Conservation (phyloP, 1,140 invertebrate genomes). For the Drosophila dunni region DNA sequence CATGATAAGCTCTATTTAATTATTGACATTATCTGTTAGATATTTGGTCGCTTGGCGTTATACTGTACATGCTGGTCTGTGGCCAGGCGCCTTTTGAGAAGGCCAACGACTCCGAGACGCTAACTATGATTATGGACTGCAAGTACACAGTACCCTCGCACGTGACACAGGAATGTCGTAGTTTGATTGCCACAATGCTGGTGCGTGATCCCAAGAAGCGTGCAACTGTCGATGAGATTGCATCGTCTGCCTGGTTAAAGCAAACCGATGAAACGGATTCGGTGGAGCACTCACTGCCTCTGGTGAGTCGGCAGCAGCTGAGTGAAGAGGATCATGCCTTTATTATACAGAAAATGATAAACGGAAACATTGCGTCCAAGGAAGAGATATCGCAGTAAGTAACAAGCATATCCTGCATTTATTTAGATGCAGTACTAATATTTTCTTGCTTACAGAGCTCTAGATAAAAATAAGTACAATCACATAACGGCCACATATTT, state of each 20-base stretch:
- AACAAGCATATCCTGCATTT: not conserved
- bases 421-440: not conserved
- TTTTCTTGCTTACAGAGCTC: conserved; percentile 87
- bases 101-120: conserved; percentile 99
- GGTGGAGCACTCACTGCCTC: conserved; percentile 88
- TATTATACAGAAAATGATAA: conserved; percentile 98
- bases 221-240: conserved; percentile 94
- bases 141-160: conserved; percentile 97
- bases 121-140: conserved; percentile 99
- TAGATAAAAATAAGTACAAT: conserved; percentile 98
- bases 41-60: conserved; percentile 99
- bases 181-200: conserved; percentile 96
- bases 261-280: conserved; percentile 71
- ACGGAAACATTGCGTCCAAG: conserved; percentile 96
- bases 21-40: conserved; percentile 86
- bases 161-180: conserved; percentile 93
- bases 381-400: conserved; percentile 95
- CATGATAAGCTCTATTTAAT: conserved; percentile 27
- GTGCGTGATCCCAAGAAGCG: conserved; percentile 96
- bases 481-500: conserved; percentile 99
- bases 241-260: conserved; percentile 94
- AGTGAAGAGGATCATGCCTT: conserved; percentile 96
- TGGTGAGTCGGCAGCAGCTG: conserved; percentile 93
- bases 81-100: conserved; percentile 99
- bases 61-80: conserved; percentile 99